phyloP scores from a whole-genome alignment of 2,888 invertebrate genomes.

The Drosophila koepferae region DNA sequence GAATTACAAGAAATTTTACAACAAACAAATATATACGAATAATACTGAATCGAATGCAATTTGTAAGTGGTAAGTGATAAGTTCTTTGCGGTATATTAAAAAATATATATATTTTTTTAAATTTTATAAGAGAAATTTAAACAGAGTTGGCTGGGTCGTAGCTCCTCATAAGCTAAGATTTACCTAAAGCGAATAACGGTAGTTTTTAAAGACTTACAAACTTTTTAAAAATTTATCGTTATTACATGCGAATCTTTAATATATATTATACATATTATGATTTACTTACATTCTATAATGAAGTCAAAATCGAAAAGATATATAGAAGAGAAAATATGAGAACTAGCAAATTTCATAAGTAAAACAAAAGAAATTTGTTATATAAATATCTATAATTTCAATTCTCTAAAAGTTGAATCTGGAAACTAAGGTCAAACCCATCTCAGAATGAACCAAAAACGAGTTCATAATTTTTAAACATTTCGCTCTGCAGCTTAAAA shows the following conservation, averaged over 20 bases:
- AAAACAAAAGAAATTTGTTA: not conserved
- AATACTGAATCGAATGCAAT: not conserved
- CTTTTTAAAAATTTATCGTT: not conserved
- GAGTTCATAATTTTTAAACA: not conserved
- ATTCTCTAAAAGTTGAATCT: not conserved
- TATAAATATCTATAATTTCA: no score
- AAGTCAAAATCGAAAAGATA: not conserved
- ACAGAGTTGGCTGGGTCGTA: not conserved
- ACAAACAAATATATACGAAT: not conserved
- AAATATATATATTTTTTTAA: not conserved
- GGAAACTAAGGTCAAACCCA: not conserved
- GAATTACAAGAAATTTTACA: not conserved
- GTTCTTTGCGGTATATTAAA: not conserved
- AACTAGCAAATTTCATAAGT: not conserved
- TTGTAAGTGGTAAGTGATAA: constrained; percentile 20
- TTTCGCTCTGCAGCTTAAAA: not conserved
- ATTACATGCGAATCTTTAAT: not conserved
- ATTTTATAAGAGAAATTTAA: not conserved
- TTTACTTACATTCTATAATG: not conserved
- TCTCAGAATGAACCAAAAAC: not conserved
- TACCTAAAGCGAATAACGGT: not conserved
- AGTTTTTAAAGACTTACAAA: not conserved
- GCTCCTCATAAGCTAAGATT: not conserved
- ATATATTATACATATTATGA: not conserved
- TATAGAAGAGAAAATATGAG: no score